Conservation (phyloP, 2,113 vertebrate species). For the Parotia lawesii region DNA sequence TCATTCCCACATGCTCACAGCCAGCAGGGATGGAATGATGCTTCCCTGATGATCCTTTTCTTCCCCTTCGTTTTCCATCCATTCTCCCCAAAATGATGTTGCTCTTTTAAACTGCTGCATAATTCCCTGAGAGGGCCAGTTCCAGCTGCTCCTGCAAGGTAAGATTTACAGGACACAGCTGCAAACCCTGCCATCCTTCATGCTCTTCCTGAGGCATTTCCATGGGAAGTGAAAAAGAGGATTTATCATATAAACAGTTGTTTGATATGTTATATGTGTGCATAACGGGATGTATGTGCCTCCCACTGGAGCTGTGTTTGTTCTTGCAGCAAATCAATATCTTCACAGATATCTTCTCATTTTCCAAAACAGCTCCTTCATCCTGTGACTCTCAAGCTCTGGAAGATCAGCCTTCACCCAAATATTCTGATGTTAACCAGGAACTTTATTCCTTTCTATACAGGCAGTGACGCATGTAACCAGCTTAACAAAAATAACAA, state of each 20-base stretch:
- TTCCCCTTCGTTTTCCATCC: not conserved
- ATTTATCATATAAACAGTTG: not conserved
- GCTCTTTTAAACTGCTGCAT: not conserved
- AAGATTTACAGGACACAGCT: not conserved
- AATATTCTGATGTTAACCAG: not conserved
- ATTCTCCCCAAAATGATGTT: not conserved
- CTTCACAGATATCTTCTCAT: not conserved
- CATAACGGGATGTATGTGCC: too few species aligned
- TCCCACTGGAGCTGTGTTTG: not conserved
- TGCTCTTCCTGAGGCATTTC: not conserved
- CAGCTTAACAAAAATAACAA: not conserved
- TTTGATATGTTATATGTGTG: not conserved
- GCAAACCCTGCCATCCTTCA: not conserved
- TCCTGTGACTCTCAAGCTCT: not conserved
- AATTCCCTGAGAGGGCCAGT: not conserved
- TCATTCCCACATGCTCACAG: rapidly evolving
- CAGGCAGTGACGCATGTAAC: not conserved
- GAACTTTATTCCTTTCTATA: not conserved
- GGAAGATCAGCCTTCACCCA: not conserved
- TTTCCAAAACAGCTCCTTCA: not conserved
- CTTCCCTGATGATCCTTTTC: not conserved
- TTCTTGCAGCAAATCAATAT: not conserved
- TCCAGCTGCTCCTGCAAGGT: not conserved
- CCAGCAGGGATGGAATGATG: rapidly evolving
- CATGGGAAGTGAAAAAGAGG: not conserved